Conservation (phyloP, 2,888 invertebrate genomes). For the Leucophenga maculata region DNA sequence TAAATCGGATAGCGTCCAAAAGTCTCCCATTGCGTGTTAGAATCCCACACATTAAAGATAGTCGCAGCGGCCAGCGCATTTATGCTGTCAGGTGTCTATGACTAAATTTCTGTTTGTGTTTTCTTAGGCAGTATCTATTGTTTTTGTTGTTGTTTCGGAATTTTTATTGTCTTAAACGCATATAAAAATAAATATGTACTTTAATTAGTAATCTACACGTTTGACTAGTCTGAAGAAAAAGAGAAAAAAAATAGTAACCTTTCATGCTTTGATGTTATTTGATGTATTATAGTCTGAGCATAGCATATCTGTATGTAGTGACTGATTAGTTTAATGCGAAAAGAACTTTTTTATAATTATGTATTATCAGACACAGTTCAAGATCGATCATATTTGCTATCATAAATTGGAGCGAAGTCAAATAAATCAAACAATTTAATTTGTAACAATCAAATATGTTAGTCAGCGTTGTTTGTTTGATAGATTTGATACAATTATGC, state of each 20-base stretch:
- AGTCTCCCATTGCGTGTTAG: not conserved
- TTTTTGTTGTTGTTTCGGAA: conserved; percentile 3
- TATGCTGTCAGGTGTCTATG: conserved; percentile 12
- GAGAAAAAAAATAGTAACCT: too few relatives aligned
- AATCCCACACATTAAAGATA: too few relatives aligned
- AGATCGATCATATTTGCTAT: conserved; percentile 3
- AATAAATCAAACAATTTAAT: not conserved
- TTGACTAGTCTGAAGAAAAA: too few relatives aligned
- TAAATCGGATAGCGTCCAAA: not conserved
- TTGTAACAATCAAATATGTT: conserved; percentile 8
- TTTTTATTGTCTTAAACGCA: not conserved
- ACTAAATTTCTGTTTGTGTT: not conserved
- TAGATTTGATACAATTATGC: conserved; percentile 3
- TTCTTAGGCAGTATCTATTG: not conserved
- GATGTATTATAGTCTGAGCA: too few relatives aligned
- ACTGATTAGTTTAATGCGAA: too few relatives aligned
- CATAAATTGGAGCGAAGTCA: not conserved
- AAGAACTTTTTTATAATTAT: not conserved
- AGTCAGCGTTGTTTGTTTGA: not conserved
- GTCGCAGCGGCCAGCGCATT: not conserved
- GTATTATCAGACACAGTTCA: not conserved
- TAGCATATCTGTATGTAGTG: too few relatives aligned
- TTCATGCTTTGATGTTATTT: too few relatives aligned
- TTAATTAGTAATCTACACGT: too few relatives aligned
- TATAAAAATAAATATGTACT: too few relatives aligned